Evolutionary conservation across 2,113 vertebrate species (phyloP).

Genomic region (Prolemur simus): DNA sequence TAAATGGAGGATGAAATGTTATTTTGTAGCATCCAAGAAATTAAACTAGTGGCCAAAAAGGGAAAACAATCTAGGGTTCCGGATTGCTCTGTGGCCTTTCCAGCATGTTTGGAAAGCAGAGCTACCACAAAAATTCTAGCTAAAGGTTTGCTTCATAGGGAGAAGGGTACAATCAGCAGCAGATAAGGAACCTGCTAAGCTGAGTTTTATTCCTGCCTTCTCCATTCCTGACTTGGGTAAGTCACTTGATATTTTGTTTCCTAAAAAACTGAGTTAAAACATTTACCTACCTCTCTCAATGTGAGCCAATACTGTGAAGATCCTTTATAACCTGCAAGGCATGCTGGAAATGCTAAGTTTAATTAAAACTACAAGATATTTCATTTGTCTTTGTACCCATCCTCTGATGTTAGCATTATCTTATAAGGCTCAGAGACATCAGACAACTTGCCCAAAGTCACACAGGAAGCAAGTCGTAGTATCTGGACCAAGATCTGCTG

Average conservation of each 20-base stretch:
- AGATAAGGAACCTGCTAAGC: not conserved
- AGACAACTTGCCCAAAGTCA: not conserved
- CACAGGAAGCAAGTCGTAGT: not conserved
- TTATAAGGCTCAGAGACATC: not conserved
- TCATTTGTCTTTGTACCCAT: not conserved
- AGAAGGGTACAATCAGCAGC: not conserved
- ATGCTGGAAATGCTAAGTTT: not conserved
- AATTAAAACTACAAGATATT: not conserved
- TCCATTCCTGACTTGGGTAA: not conserved
- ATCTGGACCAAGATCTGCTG: not conserved
- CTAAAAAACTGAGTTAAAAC: not conserved
- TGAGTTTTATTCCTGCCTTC: not conserved
- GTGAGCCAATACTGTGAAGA: slow-evolving; percentile 21
- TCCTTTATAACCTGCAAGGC: not conserved
- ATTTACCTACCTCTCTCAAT: not conserved
- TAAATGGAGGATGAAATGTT: not conserved
- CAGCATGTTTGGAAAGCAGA: not conserved
- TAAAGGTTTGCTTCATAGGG: not conserved
- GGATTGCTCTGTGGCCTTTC: not conserved
- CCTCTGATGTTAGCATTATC: not conserved
- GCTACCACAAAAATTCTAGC: not conserved
- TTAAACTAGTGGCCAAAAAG: not conserved
- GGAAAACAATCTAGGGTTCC: not conserved
- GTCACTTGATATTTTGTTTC: not conserved
- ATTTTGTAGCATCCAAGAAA: not conserved